Evolutionary conservation across 2,888 invertebrate genomes (phyloP), one percentile per base, ranked within the genome.

Genomic region (Anodontia alba): DNA sequence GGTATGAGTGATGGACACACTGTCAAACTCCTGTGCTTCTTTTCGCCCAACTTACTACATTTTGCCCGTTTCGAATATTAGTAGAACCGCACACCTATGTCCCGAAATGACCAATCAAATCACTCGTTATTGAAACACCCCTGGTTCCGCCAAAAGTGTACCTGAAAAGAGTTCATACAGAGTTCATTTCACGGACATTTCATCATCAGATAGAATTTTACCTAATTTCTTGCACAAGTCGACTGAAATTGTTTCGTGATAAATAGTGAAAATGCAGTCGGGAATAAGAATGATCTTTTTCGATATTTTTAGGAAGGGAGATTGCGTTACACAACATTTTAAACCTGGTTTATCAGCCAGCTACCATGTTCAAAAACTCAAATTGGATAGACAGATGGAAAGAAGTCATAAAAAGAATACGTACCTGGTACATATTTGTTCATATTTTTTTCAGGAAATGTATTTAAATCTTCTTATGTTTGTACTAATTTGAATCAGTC

Each of bases 361-460:
- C 12, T 57, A 57, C 15, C 57, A 57, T 26, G 57, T 26, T 57
- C 57, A 57, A 57, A 57, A 23, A n/a, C 29, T 7, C 5, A 51
- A 51, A 23, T n/a, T 23, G n/a, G 23, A 49, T n/a, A 57, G 26
- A 57, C 57, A 57, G 57, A 57, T 57, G 57, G 57, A 57, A 57
- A 57, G 57, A 57, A 57, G 26, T 57, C 57, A 57, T 10, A 57
- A 57, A 57, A 57, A 26, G 26, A 26, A 57, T 12, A 57, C 2
- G 26, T 57, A 57, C 29, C 15, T 57, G 57, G 57, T 57, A 29
- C 26, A 26, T 57, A 57, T 57, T 49, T 20, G n/a, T 5, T 8
- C 12, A 38, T 38, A n/a, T n/a, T n/a, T n/a, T n/a, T n/a, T n/a
- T n/a, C 8, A n/a, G n/a, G n/a, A n/a, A n/a, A n/a, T n/a, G n/a